phyloP scores from a whole-genome alignment of 2,888 invertebrate genomes.

The Timema podura region DNA sequence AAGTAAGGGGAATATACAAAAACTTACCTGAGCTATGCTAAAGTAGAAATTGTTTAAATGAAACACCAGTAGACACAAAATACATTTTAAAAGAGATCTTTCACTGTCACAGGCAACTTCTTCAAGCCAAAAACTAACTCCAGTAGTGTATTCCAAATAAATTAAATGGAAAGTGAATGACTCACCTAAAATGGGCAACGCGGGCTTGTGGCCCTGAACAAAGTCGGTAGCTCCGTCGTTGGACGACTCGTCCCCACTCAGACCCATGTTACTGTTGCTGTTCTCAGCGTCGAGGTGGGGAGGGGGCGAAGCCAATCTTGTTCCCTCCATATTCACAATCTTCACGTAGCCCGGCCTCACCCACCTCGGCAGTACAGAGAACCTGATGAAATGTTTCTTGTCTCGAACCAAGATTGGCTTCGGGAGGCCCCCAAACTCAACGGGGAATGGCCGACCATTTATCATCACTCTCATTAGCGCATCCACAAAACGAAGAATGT shows the following conservation, averaged over 20 bases:
- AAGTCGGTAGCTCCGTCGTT: constrained; percentile 18
- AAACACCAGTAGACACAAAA: too few species aligned
- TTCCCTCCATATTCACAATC: constrained; percentile 71
- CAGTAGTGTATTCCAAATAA: too few species aligned
- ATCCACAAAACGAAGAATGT: constrained; percentile 76
- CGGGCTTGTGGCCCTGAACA: constrained; percentile 37
- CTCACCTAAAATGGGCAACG: constrained; percentile 38
- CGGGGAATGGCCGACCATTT: constrained; percentile 69
- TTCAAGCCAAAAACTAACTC: too few species aligned
- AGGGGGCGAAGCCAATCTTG: constrained; percentile 41
- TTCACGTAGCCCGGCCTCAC: constrained; percentile 66
- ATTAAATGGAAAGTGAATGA: background rate
- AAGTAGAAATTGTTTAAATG: too few species aligned
- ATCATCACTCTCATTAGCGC: constrained; percentile 70
- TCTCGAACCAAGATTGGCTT: constrained; percentile 71
- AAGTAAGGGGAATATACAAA: too few species aligned
- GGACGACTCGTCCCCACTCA: constrained; percentile 26
- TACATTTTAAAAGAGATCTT: too few species aligned
- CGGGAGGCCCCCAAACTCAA: constrained; percentile 78
- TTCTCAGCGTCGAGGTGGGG: constrained; percentile 34
- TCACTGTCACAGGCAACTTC: too few species aligned
- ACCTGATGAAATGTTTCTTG: constrained; percentile 74
- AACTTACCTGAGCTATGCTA: too few species aligned
- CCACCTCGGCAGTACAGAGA: constrained; percentile 71
- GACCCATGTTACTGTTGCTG: constrained; percentile 42